Evolutionary conservation across 2,888 invertebrate species (phyloP), one percentile per base, ranked within the genome.

Genomic region (Mycalesis mineus): DNA sequence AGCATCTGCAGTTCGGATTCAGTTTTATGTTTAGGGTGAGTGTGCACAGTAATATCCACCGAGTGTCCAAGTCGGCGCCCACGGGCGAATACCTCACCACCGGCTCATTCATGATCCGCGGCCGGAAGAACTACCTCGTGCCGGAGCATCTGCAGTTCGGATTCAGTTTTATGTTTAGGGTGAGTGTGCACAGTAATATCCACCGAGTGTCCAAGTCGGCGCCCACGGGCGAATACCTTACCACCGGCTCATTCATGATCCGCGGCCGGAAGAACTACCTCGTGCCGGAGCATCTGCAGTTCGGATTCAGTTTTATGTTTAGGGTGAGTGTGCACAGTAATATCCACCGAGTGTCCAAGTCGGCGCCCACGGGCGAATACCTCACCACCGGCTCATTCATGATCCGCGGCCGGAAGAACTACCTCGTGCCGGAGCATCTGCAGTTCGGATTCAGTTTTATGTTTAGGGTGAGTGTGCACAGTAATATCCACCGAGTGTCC

Each of bases 341-440:
- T n/a, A n/a, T n/a, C 51, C 93, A 96, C 64, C 99, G 99, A 87
- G 98, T 99, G 13, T 97, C 97, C 31, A 98, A 99, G 89, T 98
- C 98, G 0, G 99, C 99, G 0, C 99, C 99, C 0, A 95, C 97
- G 7, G 99, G 99, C 60, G 99, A 99, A 89, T 99, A 98, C 84
- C 92, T 99, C 58, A 94, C 96, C 1, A 97, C 98, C 0, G 99
- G 98, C 65, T 96, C 97, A 70, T 98, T 98, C 87, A 98, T 98
- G 97, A 94, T 98, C 68, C 92, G 99, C 59, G 98, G 99, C 37
- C 97, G 96, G 86, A 99, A 99, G 90, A 99, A 99, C 88, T 99
- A 96, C 81, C 89, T 99, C 51, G 89, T 99, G 52, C 97, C 98
- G 0, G 97, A 98, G 8, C 96, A 98, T 73, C 91, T 99, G 39